These are phyloP conservation scores for Acrobasis suavella DNA, from an alignment of 2,888 invertebrate genomes.

Conservation along the genomic window DNA sequence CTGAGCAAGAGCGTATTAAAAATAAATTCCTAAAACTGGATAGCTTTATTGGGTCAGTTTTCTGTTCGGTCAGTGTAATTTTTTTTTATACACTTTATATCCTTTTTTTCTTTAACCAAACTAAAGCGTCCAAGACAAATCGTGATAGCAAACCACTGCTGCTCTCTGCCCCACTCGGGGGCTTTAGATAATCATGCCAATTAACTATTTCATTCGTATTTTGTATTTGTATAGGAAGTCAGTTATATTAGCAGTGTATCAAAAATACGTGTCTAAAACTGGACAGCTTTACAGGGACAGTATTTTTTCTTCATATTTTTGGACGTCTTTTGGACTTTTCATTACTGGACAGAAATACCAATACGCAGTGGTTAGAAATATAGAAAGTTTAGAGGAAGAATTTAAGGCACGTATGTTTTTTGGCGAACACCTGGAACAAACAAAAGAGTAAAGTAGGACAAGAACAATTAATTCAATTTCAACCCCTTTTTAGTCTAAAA, in stretches of 20 bases:
- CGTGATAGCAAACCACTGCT: no score
- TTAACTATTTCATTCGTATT: no score
- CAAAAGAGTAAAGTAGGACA: slow-evolving; percentile 23
- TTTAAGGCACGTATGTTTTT: slow-evolving; percentile 66
- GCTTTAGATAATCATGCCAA: no score
- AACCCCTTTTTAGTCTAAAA: slow-evolving; percentile 15
- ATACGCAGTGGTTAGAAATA: slow-evolving; percentile 36
- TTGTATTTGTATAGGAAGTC: no score
- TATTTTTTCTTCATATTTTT: not conserved
- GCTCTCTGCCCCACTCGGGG: no score
- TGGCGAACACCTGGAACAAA: slow-evolving; percentile 61
- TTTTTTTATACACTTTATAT: no score
- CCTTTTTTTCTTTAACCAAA: no score
- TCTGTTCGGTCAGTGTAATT: slow-evolving; percentile 21
- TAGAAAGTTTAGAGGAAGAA: slow-evolving; percentile 44
- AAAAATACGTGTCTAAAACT: no score
- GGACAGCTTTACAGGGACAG: no score
- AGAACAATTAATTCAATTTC: slow-evolving; percentile 12
- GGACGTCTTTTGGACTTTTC: slow-evolving; percentile 25
- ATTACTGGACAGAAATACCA: slow-evolving; percentile 38
- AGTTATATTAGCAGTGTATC: no score
- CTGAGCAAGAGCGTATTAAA: slow-evolving; percentile 7
- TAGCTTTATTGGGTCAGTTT: slow-evolving; percentile 23
- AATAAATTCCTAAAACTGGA: slow-evolving; percentile 8
- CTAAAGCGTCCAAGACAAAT: no score